phyloP scores from a whole-genome alignment of 2,113 vertebrate genomes.

The Pseudorhombus dupliciocellatus region DNA sequence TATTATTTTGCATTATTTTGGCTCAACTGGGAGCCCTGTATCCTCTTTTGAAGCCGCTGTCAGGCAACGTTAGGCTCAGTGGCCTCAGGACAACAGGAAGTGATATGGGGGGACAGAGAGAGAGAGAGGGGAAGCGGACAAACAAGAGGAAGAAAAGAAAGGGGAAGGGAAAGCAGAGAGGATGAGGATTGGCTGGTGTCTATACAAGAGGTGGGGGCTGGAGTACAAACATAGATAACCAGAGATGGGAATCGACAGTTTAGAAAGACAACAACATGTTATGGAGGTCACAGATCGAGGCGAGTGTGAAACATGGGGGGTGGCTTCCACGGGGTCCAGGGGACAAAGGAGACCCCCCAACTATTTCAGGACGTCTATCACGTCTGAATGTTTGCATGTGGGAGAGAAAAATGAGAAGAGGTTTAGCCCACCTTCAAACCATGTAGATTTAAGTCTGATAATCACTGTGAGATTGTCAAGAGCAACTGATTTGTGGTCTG shows the following conservation, averaged over 20 bases:
- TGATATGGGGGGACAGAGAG: slow-evolving; percentile 7
- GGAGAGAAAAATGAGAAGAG: slow-evolving; percentile 8
- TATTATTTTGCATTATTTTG: slow-evolving; percentile 40
- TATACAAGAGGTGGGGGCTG: not conserved
- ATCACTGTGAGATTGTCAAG: not conserved
- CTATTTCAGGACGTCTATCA: slow-evolving; percentile 21
- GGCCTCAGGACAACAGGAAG: slow-evolving; percentile 44
- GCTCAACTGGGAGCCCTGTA: slow-evolving; percentile 36
- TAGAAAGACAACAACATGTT: slow-evolving; percentile 21
- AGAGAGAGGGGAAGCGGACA: slow-evolving; percentile 7
- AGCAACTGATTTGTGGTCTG: no score
- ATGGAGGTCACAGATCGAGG: slow-evolving; percentile 35
- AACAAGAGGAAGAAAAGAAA: slow-evolving; percentile 6
- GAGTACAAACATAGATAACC: slow-evolving; percentile 5
- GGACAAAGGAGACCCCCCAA: slow-evolving; percentile 30
- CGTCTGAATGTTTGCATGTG: not conserved
- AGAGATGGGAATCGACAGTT: slow-evolving; percentile 17
- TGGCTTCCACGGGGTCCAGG: not conserved
- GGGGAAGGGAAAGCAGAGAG: not conserved
- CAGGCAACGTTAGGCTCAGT: slow-evolving; percentile 57
- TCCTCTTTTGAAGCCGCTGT: slow-evolving; percentile 57
- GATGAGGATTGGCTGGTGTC: slow-evolving; percentile 1
- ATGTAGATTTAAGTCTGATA: no score
- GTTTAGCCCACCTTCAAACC: not conserved
- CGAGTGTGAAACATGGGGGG: slow-evolving; percentile 10